Base-by-base conservation (phyloP, 1,140 invertebrate species). In the Muscidifurax raptorellus region DNA sequence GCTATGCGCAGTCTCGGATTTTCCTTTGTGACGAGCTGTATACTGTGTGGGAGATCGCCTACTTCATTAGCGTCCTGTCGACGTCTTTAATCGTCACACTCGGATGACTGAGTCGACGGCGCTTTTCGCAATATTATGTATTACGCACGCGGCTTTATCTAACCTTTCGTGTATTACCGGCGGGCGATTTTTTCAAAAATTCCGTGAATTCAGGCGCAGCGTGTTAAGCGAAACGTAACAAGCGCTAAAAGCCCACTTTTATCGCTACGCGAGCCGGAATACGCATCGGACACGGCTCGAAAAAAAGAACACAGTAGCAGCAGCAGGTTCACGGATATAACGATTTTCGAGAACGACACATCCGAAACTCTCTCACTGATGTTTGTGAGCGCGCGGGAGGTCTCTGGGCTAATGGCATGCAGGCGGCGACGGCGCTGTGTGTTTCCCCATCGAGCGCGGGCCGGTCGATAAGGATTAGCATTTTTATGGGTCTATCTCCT, bases 381-480 rank as follows among this genome's bases (percentile, higher is more conserved):
- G 15, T 47, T 1, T 15, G 25, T 74, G 67, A 22, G 69, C 84
- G 67, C 28, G 69, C 84, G 90, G 91, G 89, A 90, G 92, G 92
- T 93, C 91, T 93, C 88, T 93, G 90, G 92, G 92, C 92, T 93
- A 93, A 93, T 93, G 90, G 91, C 90, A 93, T 93, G 92, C 92
- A 93, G 91, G 90, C 88, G 32, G 59, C 18, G 25, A 87, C 90
- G 85, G 87, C 89, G 87, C 87, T 15, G 12, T n/a, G 71, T 32
- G 80, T 82, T 82, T 86, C 78, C 81, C 84, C 79, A 52, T 80
- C 82, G 84, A 74, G 83, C 82, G 84, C 74, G 87, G 86, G 85
- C 86, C 83, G 85, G 83, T 91, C 91, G 92, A 93, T 93, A 91
- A 90, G 90, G 90, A 93, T 93, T 93, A 93, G 91, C 92, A 93